These are phyloP conservation scores for Listronotus bonariensis DNA, from an alignment of 1,140 invertebrate genomes.

Conservation along the genomic window DNA sequence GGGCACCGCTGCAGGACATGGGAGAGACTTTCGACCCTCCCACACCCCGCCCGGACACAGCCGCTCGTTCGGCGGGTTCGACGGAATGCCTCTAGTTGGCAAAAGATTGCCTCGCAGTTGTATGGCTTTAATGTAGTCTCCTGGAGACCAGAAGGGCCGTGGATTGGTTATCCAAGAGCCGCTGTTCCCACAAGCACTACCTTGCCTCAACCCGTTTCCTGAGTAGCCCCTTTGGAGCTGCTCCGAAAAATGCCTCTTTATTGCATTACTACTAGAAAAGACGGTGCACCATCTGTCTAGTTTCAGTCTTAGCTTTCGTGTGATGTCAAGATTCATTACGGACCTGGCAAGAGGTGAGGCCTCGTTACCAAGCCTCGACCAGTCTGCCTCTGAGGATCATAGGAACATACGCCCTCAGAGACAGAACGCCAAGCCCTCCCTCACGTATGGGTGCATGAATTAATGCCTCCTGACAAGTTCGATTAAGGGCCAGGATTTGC, in stretches of 20 bases:
- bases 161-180: neutral
- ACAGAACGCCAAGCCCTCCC: conserved; percentile 24
- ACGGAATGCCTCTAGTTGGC: conserved; percentile 15
- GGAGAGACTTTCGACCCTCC: conserved; percentile 17
- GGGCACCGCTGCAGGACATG: conserved; percentile 33
- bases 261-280: too few species aligned
- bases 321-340: too few species aligned
- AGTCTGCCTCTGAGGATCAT: too few species aligned
- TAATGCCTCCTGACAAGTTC: conserved; percentile 19
- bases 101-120: conserved; percentile 20
- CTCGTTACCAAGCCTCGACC: too few species aligned
- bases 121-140: conserved; percentile 21
- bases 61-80: neutral
- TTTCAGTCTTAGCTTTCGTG: too few species aligned
- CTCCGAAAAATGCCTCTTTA: too few species aligned
- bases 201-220: too few species aligned
- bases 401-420: neutral
- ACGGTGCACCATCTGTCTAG: too few species aligned
- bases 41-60: conserved; percentile 23
- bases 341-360: too few species aligned
- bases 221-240: neutral
- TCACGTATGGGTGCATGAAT: conserved; percentile 13
- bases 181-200: neutral
- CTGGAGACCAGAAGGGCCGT: conserved; percentile 14
- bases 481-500: conserved; percentile 22